Evolutionary conservation across 1,140 invertebrate genomes (phyloP).

Genomic region (Chrysomallon squamiferum): DNA sequence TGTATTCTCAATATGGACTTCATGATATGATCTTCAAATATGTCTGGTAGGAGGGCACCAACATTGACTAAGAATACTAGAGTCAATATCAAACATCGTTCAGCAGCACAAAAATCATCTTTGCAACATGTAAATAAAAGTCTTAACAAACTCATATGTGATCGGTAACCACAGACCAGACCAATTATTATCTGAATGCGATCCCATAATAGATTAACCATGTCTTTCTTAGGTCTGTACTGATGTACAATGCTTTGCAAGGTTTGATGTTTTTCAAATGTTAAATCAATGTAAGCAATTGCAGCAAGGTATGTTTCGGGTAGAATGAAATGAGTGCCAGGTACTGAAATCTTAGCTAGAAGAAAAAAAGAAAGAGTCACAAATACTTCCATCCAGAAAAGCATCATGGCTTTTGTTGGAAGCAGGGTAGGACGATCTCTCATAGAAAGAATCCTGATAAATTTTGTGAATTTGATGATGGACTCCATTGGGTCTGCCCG

Average conservation of each 20-base stretch:
- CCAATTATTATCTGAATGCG: not conserved
- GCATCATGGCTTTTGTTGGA: not conserved
- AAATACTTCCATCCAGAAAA: not conserved
- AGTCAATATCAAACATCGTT: not conserved
- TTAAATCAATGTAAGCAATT: not conserved
- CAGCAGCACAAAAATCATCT: not conserved
- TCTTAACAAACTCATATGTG: not conserved
- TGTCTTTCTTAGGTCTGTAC: not conserved
- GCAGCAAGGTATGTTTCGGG: not conserved
- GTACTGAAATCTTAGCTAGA: not conserved
- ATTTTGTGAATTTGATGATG: slow-evolving; percentile 1
- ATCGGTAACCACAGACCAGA: not conserved
- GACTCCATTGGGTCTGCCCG: not conserved
- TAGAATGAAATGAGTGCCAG: not conserved
- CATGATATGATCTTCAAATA: not conserved
- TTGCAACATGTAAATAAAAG: not conserved
- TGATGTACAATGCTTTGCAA: not conserved
- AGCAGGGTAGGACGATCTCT: not conserved
- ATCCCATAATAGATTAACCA: not conserved
- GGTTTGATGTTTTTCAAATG: not conserved
- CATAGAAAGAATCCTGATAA: not conserved
- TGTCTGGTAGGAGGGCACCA: not conserved
- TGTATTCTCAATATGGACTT: not conserved
- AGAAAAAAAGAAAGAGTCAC: not conserved
- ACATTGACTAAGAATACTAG: slow-evolving; percentile 1